Base-by-base conservation (phyloP, 2,113 vertebrate species). In the Pedionomus torquatus region DNA sequence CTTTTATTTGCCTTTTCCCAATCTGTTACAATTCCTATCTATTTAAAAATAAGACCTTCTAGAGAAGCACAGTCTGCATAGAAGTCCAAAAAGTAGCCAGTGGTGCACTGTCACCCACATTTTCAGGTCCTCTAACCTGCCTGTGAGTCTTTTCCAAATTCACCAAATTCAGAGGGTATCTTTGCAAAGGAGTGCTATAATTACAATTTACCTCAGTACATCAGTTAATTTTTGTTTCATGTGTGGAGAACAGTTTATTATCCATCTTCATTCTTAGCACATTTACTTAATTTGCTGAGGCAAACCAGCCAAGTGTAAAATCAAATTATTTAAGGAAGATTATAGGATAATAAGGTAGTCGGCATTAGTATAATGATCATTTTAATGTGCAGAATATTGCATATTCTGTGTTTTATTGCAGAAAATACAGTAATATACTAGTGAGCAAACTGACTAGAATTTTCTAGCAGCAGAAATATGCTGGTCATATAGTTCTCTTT, bases 241-340 rank as follows among this genome's bases (percentile, higher is more conserved):
- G 13, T 57, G 46, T 51, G 58, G 69, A 83, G 66, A 95, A 61
- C 52, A 70, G n/a, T 83, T 91, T 87, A 93, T 85, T 93, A 91
- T 37, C 63, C 33, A 43, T 88, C 66, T 90, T 74, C 54, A 48
- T 83, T 96, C 75, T 76, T 54, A 66, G 78, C 2, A 1, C 65
- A 54, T 90, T 90, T 84, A 68, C 74, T 84, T 95, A 76, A 91
- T 93, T 93, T 83, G 82, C 71, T 80, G 63, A 72, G 26, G 63
- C n/a, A 88, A 93, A 93, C n/a, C 66, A 93, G 65, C 43, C 78
- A 95, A 90, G 30, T 81, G 54, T 77, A 96, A 95, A 96, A 96
- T 96, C 68, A 93, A 90, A 93, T 95, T 95, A 91, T 89, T 95
- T 96, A 93, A 89, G 83, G 88, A 87, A 83, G 90, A 86, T 93